Evolutionary conservation across 2,797 vertebrate species (phyloP).

Genomic region (Pipistrellus nathusii): DNA sequence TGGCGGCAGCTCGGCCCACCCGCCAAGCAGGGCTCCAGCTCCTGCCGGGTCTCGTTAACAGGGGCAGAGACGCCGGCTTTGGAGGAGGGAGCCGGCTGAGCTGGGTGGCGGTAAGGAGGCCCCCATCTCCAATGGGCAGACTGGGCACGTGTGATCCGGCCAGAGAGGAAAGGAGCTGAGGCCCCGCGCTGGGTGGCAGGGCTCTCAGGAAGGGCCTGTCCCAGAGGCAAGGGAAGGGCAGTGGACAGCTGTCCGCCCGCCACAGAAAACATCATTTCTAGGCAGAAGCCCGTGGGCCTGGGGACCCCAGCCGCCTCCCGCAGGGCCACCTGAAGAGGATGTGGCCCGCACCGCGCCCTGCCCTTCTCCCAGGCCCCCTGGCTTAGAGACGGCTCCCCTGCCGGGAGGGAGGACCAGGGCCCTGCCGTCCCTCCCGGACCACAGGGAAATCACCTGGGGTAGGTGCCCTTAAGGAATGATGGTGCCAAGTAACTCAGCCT

Average conservation of each 20-base stretch:
- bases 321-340: not conserved
- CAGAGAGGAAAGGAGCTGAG: not conserved
- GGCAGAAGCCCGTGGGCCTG: not conserved
- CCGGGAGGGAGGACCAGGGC: not conserved
- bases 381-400: not conserved
- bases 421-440: not conserved
- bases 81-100: not conserved
- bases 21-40: constrained; percentile 51
- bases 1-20: constrained; percentile 73
- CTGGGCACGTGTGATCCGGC: constrained; percentile 1
- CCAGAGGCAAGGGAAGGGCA: not conserved
- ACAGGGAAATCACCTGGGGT: not conserved
- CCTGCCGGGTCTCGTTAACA: constrained; percentile 79
- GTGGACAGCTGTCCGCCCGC: not conserved
- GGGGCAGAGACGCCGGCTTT: not conserved
- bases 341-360: too few relatives aligned
- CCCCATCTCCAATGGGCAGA: not conserved
- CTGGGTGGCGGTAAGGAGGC: not conserved
- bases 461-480: not conserved
- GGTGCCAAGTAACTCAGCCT: not conserved
- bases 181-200: not conserved
- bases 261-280: not conserved
- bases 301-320: not conserved
- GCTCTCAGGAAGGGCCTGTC: not conserved
- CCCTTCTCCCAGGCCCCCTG: not conserved